Conservation (phyloP, 2,113 vertebrate genomes). For the Cyanistes caeruleus region DNA sequence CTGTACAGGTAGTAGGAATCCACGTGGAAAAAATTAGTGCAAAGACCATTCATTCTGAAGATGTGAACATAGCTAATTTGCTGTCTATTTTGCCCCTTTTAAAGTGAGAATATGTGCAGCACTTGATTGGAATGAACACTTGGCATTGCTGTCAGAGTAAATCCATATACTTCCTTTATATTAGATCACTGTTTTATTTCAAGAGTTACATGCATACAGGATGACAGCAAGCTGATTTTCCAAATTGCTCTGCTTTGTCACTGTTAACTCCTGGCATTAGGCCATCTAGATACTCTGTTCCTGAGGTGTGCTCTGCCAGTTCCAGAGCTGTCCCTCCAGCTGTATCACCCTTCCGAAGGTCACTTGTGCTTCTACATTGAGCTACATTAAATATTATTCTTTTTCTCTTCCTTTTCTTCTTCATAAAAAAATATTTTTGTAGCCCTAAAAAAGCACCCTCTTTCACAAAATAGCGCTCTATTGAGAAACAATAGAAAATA, state of each 20-base stretch:
- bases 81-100: neutral
- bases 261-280: conserved; percentile 35
- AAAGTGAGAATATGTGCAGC: neutral
- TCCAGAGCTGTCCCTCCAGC: conserved; percentile 10
- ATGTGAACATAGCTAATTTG: neutral
- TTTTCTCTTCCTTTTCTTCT: neutral
- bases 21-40: neutral
- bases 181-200: conserved; percentile 60
- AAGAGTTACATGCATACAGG: conserved; percentile 31
- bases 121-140: neutral
- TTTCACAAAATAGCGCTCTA: neutral
- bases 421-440: neutral
- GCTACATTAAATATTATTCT: neutral
- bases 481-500: neutral
- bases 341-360: neutral
- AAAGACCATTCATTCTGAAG: neutral
- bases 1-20: neutral
- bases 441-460: neutral
- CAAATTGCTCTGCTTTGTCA: conserved; percentile 66
- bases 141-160: conserved; percentile 31
- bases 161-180: conserved; percentile 38
- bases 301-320: conserved; percentile 29
- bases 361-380: neutral
- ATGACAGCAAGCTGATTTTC: conserved; percentile 63
- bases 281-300: conserved; percentile 34